These are phyloP conservation scores for Cordylochernes scorpioides DNA, from an alignment of 2,888 invertebrate species.

Conservation along the genomic window DNA sequence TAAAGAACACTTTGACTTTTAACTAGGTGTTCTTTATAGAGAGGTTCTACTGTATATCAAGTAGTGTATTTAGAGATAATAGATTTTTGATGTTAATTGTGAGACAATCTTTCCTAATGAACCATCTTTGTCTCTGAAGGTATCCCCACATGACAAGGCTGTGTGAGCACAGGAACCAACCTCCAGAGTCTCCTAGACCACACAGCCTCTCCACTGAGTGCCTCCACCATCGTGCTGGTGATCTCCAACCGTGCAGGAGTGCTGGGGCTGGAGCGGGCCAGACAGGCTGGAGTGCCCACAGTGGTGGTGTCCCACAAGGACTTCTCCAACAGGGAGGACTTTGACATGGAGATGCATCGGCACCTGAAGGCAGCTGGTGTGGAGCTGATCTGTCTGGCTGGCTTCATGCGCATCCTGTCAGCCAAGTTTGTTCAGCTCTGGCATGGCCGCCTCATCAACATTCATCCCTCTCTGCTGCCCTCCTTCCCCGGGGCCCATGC, in stretches of 20 bases:
- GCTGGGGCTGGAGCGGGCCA: not conserved
- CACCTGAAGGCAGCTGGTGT: not conserved
- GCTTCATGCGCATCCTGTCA: not conserved
- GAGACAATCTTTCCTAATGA: not conserved
- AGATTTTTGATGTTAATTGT: not conserved
- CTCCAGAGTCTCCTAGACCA: not conserved
- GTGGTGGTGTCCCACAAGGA: not conserved
- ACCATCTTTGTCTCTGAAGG: not conserved
- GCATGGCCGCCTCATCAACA: not conserved
- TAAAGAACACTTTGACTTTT: too few species aligned
- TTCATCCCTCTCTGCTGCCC: not conserved
- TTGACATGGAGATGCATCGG: not conserved
- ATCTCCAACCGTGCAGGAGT: conserved; percentile 1
- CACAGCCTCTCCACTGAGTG: not conserved
- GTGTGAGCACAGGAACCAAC: conserved; percentile 22
- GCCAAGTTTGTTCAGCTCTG: not conserved
- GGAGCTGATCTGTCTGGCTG: not conserved
- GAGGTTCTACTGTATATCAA: too few species aligned
- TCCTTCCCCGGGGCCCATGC: not conserved
- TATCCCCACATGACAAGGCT: too few species aligned
- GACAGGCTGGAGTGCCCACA: not conserved
- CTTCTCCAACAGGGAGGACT: not conserved
- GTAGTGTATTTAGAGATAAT: too few species aligned
- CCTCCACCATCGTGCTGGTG: not conserved
- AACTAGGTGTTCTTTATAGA: too few species aligned